Base-by-base conservation (phyloP, 92 coral and sea anemone genomes). In the Porites rus region DNA sequence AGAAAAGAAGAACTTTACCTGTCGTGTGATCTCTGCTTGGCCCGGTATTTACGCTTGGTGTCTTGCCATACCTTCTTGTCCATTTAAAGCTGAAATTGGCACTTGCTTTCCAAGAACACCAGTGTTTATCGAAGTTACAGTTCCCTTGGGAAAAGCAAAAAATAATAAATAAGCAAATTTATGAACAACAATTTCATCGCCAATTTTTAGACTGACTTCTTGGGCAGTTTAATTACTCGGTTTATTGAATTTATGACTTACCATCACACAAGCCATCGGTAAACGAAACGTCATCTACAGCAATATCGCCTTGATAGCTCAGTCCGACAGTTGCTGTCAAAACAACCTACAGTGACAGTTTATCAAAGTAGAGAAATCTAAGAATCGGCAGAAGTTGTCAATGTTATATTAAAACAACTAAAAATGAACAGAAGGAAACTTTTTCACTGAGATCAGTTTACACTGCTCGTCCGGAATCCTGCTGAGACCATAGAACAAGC, bases 1-100 rank as follows among this genome's bases (percentile, higher is more conserved):
- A 38, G 6, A 38, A 38, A 38, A 38, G 46, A 14, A 56, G 10
- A 56, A 10, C 16, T 2, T 72, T 31, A 83, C 87, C 87, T 58
- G 87, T 51, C 0, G 92, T 89, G 74, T 89, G 92, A 20, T 89
- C 92, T 13, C 50, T 52, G 28, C 18, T 1, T 6, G 92, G 92
- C 25, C 92, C 92, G 38, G 92, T 89, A 46, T 10, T 3, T 4
- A 19, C 0, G 75, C 92, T 89, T 3, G 86, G 86, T 20, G 92
- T 89, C 11, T 17, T 7, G 24, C 69, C 76, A 20, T 25, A 22
- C 2, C 17, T 13, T 24, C 72, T 59, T 4, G 78, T 71, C 92
- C 92, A 89, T 6, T 84, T 73, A 22, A 78, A 89, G 17, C 20
- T 31, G 62, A 51, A 25, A 6, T 69, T n/a, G 38, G 4, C 50